phyloP scores from a whole-genome alignment of 2,888 invertebrate genomes.

The Acrobasis repandana region DNA sequence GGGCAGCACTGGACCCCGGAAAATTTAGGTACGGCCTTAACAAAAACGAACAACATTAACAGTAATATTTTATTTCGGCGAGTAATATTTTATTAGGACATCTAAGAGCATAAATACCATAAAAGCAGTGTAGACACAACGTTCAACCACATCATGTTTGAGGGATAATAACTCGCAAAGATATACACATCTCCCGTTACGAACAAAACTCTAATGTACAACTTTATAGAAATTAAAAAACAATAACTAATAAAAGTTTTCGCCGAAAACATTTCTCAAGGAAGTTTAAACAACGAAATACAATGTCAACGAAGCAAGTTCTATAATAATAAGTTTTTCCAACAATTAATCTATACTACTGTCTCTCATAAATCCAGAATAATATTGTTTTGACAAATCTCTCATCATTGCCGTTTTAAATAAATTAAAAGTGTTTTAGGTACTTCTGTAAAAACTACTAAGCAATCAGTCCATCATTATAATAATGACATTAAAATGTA shows the following conservation, averaged over 20 bases:
- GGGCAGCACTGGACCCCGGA: no score
- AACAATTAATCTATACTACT: slow-evolving; percentile 25
- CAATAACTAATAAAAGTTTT: slow-evolving; percentile 19
- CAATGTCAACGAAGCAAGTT: slow-evolving; percentile 25
- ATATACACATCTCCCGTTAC: slow-evolving; percentile 13
- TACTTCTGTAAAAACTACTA: neutral
- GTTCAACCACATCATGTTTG: slow-evolving; percentile 8
- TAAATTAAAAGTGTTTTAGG: slow-evolving; percentile 9
- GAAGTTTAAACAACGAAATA: slow-evolving; percentile 19
- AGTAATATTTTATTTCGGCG: slow-evolving; percentile 18
- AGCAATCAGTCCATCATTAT: slow-evolving; percentile 4
- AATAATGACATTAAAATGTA: neutral
- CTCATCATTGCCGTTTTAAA: neutral
- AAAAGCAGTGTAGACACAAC: slow-evolving; percentile 15
- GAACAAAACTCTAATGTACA: slow-evolving; percentile 27
- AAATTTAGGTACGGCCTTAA: no score
- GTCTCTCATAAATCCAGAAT: slow-evolving; percentile 28
- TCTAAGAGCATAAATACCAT: slow-evolving; percentile 18
- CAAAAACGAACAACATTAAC: slow-evolving; percentile 3
- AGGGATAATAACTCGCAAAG: slow-evolving; percentile 12
- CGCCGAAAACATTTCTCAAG: slow-evolving; percentile 14
- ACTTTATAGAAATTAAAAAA: slow-evolving; percentile 26
- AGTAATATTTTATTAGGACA: slow-evolving; percentile 5
- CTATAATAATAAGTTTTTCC: slow-evolving; percentile 23
- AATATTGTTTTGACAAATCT: slow-evolving; percentile 14